Base-by-base conservation (phyloP, 1,140 invertebrate species). In the Carposina sasakii region DNA sequence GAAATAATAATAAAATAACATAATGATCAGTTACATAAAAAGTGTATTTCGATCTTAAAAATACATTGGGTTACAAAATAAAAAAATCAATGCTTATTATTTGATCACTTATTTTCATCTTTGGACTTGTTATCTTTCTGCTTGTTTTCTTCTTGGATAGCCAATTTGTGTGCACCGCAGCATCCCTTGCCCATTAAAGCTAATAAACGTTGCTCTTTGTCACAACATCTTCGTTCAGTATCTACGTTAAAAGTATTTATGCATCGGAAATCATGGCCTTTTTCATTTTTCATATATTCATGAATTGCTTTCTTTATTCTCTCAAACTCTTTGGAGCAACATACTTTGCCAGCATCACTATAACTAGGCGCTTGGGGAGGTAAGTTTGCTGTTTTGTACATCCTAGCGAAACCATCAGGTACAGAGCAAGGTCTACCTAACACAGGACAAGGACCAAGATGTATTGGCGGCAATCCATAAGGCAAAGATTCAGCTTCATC, bases 301-400 rank as follows among this genome's bases (percentile, higher is more conserved):
- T 67, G 71, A 12, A 84, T 59, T 8, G 76, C 77, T 44, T 77
- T 81, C 57, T 77, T 84, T 30, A 84, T 81, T 62, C 76, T 67
- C 54, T 84, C 70, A 37, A 73, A 84, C 48, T 81, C 77, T 44
- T 75, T 81, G 0, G 81, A 84, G 57, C 81, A 84, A 31, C 77
- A 81, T 20, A 81, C 65, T 66, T 81, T 81, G 2, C 81, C 76
- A 16, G 76, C 71, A 13, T 79, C 68, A 33, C 69, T 79, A 40
- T 79, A 82, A 49, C 77, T 84, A 0, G 69, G 70, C 15, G 77
- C 75, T 36, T 59, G 57, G 8, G 67, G 16, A 22, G 72, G 65
- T 37, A 68, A 45, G 9, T 62, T 67, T 10, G 70, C 81, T 13
- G 52, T 81, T 37, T 74, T 81, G 28, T 84, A 84, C 81, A 84